Evolutionary conservation across 1,140 invertebrate species (phyloP).

Genomic region (Armadillidium nasatum): DNA sequence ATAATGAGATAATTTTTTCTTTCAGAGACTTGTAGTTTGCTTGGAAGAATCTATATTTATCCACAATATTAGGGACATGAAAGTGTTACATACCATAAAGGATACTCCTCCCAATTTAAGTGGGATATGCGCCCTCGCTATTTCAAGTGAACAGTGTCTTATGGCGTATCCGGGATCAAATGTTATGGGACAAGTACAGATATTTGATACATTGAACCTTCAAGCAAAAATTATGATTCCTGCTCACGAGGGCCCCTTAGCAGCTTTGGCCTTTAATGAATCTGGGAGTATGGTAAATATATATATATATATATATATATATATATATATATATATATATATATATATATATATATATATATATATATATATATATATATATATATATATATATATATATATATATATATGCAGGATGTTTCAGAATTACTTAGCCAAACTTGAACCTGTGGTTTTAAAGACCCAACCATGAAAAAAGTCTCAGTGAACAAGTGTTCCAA

Average conservation of each 20-base stretch:
- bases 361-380: not conserved
- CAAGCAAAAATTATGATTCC: conserved; percentile 93
- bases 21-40: conserved; percentile 87
- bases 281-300: conserved; percentile 62
- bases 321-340: not conserved
- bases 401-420: too few species aligned
- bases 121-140: conserved; percentile 87
- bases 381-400: too few species aligned
- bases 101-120: conserved; percentile 93
- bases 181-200: conserved; percentile 91
- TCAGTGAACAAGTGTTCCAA: too few species aligned
- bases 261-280: conserved; percentile 87
- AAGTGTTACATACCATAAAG: conserved; percentile 93
- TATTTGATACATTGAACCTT: conserved; percentile 96
- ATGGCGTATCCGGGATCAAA: conserved; percentile 94
- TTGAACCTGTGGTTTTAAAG: too few species aligned
- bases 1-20: too few species aligned
- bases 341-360: conserved; percentile 25
- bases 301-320: not conserved
- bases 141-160: conserved; percentile 82
- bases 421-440: too few species aligned
- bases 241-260: conserved; percentile 93
- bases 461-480: too few species aligned
- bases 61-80: conserved; percentile 99
- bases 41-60: conserved; percentile 96